A percentile compares a stretch with the other conserved stretches of the same genome.
Conservation (phyloP, 2,888 invertebrate genomes). For the Macrosoma leucophasiata region DNA sequence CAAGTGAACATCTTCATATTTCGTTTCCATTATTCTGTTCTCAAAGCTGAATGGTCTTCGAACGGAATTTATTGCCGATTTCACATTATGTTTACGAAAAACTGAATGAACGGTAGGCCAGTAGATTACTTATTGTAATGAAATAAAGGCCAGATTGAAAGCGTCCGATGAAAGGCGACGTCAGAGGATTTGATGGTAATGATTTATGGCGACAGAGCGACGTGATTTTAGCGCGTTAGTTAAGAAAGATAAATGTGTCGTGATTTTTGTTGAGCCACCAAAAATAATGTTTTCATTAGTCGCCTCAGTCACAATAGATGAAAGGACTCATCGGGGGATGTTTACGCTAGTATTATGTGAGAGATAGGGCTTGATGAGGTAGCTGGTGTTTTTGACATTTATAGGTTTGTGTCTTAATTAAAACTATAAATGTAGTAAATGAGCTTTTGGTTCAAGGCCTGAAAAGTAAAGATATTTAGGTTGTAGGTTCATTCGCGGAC, state of each 20-base stretch:
- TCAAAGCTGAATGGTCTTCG: conserved; percentile 51
- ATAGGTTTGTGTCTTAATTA: no score
- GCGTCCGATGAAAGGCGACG: conserved; percentile 66
- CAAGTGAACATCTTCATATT: conserved; percentile 73
- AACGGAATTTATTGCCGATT: conserved; percentile 72
- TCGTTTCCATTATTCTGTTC: conserved; percentile 40
- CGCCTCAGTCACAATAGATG: conserved; percentile 27
- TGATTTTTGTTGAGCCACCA: conserved; percentile 49
- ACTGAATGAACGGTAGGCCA: conserved; percentile 66
- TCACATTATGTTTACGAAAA: conserved; percentile 68
- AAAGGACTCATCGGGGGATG: no score
- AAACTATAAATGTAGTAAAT: no score
- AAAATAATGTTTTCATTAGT: conserved; percentile 40
- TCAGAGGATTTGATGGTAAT: conserved; percentile 65
- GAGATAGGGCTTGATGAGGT: no score
- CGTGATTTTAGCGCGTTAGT: conserved; percentile 62
- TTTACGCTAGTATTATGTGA: no score
- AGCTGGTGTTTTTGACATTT: no score
- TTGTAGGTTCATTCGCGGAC: no score
- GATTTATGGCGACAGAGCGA: conserved; percentile 68
- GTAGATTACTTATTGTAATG: conserved; percentile 72
- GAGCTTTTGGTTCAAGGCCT: no score
- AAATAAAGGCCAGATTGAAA: conserved; percentile 72
- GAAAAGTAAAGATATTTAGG: no score
- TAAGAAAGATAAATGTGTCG: conserved; percentile 63